These are phyloP conservation scores for Aporophyla lueneburgensis DNA, from an alignment of 2,888 invertebrate genomes.

Conservation along the genomic window DNA sequence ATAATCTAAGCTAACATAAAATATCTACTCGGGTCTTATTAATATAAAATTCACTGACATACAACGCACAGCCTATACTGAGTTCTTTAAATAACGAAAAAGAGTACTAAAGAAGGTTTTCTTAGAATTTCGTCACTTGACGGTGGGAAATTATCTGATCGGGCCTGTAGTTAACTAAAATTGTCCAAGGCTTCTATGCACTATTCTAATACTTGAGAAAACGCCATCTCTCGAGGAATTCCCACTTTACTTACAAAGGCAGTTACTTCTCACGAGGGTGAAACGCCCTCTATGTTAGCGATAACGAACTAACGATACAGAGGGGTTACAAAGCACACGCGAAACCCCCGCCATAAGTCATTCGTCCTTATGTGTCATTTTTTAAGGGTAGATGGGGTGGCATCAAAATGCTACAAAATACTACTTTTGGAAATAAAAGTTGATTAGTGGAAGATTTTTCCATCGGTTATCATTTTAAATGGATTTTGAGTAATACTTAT, in stretches of 20 bases:
- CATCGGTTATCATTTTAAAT: background rate
- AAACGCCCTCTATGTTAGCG: conserved; percentile 62
- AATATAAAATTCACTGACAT: background rate
- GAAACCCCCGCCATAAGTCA: conserved; percentile 26
- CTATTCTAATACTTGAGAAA: conserved; percentile 2
- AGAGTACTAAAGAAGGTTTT: no score
- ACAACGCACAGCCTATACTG: background rate
- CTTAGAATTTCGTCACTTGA: background rate
- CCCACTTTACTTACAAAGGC: conserved; percentile 7
- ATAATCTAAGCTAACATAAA: no score
- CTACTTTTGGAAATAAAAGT: background rate
- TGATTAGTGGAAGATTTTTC: background rate
- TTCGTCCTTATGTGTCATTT: conserved; percentile 23
- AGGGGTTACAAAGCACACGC: conserved; percentile 22
- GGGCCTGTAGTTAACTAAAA: background rate
- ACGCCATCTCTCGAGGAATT: conserved; percentile 60
- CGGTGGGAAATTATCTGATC: background rate
- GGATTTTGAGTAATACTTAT: background rate
- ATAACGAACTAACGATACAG: conserved; percentile 36
- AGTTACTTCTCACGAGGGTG: background rate
- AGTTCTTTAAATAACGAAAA: background rate
- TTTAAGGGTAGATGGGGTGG: conserved; percentile 56
- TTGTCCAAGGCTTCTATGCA: background rate
- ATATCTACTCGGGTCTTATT: background rate
- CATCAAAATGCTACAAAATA: background rate